These are phyloP conservation scores for Garra rufa DNA, from an alignment of 2,113 vertebrate species.

Conservation along the genomic window DNA sequence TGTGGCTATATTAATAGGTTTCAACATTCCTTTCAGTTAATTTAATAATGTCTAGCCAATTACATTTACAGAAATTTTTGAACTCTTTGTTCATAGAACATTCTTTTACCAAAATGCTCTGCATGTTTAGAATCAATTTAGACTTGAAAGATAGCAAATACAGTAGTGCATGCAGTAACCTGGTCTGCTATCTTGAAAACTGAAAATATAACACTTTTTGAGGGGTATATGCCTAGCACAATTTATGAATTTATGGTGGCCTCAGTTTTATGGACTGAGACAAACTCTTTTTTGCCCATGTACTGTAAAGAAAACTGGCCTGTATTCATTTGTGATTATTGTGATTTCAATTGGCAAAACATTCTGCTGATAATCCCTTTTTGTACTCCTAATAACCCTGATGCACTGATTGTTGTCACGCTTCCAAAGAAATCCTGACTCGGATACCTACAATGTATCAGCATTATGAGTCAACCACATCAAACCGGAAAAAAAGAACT, in stretches of 20 bases:
- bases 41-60: not conserved
- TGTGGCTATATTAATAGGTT: too few species aligned
- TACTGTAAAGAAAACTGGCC: not conserved
- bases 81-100: not conserved
- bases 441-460: slow-evolving; percentile 23
- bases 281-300: not conserved
- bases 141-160: not conserved
- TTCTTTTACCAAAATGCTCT: not conserved
- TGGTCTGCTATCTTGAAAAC: not conserved
- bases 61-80: not conserved
- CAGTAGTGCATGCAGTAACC: not conserved
- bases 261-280: not conserved
- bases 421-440: slow-evolving; percentile 26
- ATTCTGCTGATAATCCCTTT: not conserved
- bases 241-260: not conserved
- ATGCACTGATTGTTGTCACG: slow-evolving; percentile 22
- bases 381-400: not conserved
- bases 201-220: not conserved
- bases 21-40: too few species aligned
- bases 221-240: not conserved
- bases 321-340: not conserved
- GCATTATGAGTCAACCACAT: slow-evolving; percentile 46
- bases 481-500: slow-evolving; percentile 14
- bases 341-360: not conserved
- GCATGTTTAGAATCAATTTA: not conserved